Conservation (phyloP, 2,888 invertebrate species). For the Drosophila cyrtoloma region DNA sequence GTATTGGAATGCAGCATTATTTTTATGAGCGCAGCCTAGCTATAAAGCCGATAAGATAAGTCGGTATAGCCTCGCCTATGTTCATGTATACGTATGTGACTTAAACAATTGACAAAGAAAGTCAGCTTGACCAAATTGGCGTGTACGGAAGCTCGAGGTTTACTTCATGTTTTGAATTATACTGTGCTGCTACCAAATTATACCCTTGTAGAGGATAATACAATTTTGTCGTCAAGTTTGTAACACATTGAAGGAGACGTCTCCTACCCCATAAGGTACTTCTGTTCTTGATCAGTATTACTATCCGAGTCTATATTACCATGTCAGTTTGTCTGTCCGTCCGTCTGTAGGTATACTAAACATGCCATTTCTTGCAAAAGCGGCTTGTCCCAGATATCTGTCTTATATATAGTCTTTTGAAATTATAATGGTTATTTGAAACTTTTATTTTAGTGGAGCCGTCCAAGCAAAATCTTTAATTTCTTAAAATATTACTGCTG, state of each 20-base stretch:
- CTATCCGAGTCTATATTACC: background rate
- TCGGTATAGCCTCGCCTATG: too few species aligned
- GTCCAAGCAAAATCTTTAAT: background rate
- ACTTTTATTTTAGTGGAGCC: background rate
- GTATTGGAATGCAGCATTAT: constrained; percentile 1
- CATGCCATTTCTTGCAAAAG: background rate
- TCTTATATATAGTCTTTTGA: background rate
- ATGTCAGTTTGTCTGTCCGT: background rate
- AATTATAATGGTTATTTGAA: background rate
- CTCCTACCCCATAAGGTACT: background rate
- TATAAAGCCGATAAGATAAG: background rate
- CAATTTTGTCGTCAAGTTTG: too few species aligned
- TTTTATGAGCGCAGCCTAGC: constrained; percentile 2
- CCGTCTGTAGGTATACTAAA: background rate
- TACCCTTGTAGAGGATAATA: background rate
- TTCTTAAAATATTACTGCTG: background rate
- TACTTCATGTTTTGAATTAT: background rate
- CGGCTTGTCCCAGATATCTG: background rate
- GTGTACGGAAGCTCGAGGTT: background rate
- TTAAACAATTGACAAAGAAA: background rate
- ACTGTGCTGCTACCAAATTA: background rate
- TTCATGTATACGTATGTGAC: background rate
- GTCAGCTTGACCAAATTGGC: background rate
- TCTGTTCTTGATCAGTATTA: background rate
- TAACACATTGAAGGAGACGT: background rate